phyloP scores from a whole-genome alignment of 2,797 vertebrate species.

The Lithobates sylvaticus region DNA sequence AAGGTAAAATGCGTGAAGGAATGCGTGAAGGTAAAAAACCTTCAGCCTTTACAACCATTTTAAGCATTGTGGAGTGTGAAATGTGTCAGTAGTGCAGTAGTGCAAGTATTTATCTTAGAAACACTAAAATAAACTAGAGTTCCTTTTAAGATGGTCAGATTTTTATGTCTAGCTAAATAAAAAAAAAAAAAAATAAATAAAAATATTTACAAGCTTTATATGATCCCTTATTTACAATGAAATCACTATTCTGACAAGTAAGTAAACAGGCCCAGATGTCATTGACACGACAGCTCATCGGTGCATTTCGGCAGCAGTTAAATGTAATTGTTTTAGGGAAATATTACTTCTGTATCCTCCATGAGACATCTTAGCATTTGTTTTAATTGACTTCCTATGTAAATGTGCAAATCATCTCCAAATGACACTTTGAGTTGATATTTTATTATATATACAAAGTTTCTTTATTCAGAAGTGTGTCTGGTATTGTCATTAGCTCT shows the following conservation, averaged over 20 bases:
- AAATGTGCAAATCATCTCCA: constrained; percentile 13
- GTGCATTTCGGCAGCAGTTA: constrained; percentile 5
- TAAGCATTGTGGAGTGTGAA: neutral
- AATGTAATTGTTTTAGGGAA: constrained; percentile 13
- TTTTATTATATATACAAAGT: neutral
- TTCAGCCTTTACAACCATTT: no score
- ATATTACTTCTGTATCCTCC: constrained; percentile 26
- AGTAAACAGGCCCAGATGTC: constrained; percentile 13
- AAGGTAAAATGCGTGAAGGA: no score
- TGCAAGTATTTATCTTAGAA: no score
- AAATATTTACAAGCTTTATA: no score
- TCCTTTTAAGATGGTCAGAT: no score
- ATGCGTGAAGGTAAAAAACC: no score
- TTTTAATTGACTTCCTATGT: constrained; percentile 8
- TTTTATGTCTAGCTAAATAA: no score
- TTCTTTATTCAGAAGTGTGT: neutral
- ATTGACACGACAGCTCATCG: neutral
- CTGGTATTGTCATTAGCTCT: neutral
- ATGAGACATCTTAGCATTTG: constrained; percentile 2
- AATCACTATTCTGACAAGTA: no score
- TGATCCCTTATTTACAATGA: no score
- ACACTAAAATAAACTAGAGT: no score
- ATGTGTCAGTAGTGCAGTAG: no score
- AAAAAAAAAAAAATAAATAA: no score
- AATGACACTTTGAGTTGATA: constrained; percentile 6